Conservation (phyloP, 2,113 vertebrate species). For the Chlorodrepanis virens region DNA sequence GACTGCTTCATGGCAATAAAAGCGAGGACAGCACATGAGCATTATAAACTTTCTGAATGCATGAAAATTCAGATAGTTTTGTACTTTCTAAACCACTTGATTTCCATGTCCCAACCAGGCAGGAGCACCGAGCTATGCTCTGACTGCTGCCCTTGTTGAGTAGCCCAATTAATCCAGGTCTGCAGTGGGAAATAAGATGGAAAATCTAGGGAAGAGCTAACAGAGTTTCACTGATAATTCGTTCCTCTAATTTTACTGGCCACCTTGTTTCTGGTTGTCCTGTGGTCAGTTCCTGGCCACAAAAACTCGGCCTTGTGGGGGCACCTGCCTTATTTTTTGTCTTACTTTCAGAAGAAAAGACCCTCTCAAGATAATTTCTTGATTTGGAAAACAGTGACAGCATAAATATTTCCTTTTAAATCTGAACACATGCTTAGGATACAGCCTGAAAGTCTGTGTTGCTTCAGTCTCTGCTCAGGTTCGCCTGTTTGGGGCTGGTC, state of each 20-base stretch:
- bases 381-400: background rate
- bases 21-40: background rate
- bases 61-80: background rate
- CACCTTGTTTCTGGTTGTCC: background rate
- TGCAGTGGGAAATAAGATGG: background rate
- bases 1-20: background rate
- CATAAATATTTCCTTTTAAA: background rate
- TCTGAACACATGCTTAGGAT: accelerated
- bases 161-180: background rate
- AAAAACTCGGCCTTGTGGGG: background rate
- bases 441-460: background rate
- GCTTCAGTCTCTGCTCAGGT: background rate
- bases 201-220: background rate
- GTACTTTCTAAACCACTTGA: background rate
- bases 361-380: background rate
- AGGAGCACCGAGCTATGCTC: background rate
- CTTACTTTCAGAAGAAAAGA: background rate
- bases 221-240: background rate
- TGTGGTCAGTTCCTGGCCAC: background rate
- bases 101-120: background rate
- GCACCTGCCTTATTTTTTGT: background rate
- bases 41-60: background rate
- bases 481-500: background rate
- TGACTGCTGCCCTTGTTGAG: background rate
- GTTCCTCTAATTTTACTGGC: background rate